These are phyloP conservation scores for Alligator mississippiensis DNA, from an alignment of 2,113 vertebrate genomes.

Conservation along the genomic window DNA sequence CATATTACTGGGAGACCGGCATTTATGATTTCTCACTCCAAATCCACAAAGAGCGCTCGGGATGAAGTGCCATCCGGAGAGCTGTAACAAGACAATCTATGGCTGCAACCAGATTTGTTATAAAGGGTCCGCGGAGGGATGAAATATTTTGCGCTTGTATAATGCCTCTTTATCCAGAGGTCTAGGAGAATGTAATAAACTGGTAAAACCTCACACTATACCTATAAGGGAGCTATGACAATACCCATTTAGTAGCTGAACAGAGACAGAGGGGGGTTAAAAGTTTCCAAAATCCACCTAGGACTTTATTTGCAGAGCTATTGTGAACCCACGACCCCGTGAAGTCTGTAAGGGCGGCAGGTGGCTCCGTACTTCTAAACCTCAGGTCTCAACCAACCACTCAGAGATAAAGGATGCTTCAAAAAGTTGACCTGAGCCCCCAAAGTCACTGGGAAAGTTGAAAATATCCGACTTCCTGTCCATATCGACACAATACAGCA, in stretches of 20 bases:
- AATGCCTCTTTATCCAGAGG: background rate
- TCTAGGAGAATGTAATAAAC: background rate
- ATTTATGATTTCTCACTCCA: background rate
- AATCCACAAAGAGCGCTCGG: background rate
- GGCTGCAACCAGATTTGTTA: background rate
- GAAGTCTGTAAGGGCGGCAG: background rate
- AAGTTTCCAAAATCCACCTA: background rate
- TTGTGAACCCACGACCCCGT: background rate
- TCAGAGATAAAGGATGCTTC: background rate
- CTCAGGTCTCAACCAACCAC: background rate
- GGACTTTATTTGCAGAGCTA: background rate
- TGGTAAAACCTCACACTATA: background rate
- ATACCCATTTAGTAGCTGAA: background rate
- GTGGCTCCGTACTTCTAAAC: background rate
- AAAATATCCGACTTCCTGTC: background rate
- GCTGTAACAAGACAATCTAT: background rate
- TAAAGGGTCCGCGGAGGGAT: background rate
- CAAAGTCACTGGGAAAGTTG: background rate
- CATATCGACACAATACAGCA: background rate
- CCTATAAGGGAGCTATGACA: background rate
- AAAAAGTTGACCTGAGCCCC: background rate
- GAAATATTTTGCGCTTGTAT: background rate
- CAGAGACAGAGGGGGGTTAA: background rate
- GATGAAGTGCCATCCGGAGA: background rate
- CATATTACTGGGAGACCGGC: background rate